Evolutionary conservation across 2,888 invertebrate species (phyloP).

Genomic region (Aleiodes leptofemur): DNA sequence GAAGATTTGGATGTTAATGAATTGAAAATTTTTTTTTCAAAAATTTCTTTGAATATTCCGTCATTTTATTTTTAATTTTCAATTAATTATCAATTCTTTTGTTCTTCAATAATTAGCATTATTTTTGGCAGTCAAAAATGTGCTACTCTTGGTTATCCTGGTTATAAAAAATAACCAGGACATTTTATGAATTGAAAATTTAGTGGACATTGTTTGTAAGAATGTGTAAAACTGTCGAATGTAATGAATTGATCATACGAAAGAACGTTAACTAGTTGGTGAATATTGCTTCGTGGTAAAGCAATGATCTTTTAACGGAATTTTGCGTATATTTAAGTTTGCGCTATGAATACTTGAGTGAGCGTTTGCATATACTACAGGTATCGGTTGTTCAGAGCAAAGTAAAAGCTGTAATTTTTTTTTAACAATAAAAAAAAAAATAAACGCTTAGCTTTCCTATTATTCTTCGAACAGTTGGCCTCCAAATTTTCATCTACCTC

Average conservation of each 20-base stretch:
- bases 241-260: conserved; percentile 16
- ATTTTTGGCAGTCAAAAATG: background rate
- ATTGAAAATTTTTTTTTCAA: background rate
- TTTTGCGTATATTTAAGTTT: conserved; percentile 26
- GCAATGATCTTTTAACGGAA: conserved; percentile 10
- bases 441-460: background rate
- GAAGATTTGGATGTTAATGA: background rate
- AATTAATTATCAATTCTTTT: background rate
- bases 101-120: background rate
- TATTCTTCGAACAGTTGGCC: background rate
- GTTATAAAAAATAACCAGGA: background rate
- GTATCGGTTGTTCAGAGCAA: background rate
- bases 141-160: no score
- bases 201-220: background rate
- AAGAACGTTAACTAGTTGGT: conserved; percentile 23
- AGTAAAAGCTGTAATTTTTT: background rate
- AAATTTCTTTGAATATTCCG: no score
- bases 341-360: conserved; percentile 29
- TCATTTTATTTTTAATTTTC: no score
- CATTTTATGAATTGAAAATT: background rate
- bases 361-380: conserved; percentile 1
- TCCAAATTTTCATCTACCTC: conserved; percentile 1
- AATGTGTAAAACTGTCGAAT: conserved; percentile 30
- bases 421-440: background rate
- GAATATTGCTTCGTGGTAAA: background rate